Evolutionary conservation across 30 jellyfish, hydroid and myxozoan species (phyloP).

Genomic region (Aurelia aurita complex sp. Pacific): DNA sequence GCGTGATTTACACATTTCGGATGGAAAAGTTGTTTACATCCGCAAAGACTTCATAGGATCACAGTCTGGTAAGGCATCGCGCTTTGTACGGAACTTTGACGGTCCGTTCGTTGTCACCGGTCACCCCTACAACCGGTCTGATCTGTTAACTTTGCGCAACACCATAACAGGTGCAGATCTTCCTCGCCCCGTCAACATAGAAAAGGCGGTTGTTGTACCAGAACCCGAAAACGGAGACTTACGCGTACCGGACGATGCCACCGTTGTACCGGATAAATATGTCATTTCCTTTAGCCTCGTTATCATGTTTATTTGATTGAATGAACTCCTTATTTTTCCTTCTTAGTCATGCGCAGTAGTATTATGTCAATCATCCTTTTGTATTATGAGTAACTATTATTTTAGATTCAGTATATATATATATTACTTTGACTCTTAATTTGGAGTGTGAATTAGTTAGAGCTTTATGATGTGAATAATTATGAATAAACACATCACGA

Average conservation of each 20-base stretch:
- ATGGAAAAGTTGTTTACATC: constrained; percentile 6
- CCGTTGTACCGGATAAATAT: not conserved
- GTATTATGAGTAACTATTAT: too few species aligned
- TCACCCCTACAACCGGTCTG: constrained; percentile 20
- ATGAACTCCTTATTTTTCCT: too few species aligned
- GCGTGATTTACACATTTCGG: constrained; percentile 19
- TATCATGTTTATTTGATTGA: too few species aligned
- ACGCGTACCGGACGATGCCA: not conserved
- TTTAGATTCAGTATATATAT: too few species aligned
- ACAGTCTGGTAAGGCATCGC: not conserved
- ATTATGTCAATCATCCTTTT: too few species aligned
- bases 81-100: not conserved
- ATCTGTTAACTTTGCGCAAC: constrained; percentile 1
- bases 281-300: too few species aligned
- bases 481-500: too few species aligned
- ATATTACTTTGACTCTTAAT: too few species aligned
- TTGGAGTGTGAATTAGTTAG: too few species aligned
- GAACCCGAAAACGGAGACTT: not conserved
- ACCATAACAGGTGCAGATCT: not conserved
- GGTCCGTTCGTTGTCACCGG: not conserved
- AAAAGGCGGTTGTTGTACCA: not conserved
- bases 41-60: not conserved
- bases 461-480: too few species aligned
- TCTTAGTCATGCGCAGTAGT: too few species aligned
- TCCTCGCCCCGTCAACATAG: not conserved